Percentiles rank a stretch among this genome's conserved stretches.
Conservation (phyloP, 2,888 invertebrate genomes). For the Cosmopolites sordidus region DNA sequence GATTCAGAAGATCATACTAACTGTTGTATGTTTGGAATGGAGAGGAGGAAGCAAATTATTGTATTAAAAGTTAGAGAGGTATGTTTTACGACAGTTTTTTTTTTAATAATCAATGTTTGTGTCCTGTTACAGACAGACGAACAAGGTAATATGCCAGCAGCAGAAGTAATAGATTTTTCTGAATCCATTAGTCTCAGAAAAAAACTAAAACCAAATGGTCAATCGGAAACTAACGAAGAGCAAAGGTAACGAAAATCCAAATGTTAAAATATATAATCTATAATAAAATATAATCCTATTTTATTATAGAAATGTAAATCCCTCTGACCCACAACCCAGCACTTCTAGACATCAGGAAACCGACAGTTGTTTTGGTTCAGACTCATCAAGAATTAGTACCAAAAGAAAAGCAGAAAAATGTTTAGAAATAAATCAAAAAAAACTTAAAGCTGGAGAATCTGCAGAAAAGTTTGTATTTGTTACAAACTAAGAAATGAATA, state of each 20-base stretch:
- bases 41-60: constrained; percentile 23
- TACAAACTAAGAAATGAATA: not conserved
- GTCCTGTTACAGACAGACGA: constrained; percentile 13
- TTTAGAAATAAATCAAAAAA: not conserved
- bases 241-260: not conserved
- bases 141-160: constrained; percentile 21
- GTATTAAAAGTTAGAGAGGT: constrained; percentile 25
- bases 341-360: constrained; percentile 9
- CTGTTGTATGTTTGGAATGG: constrained; percentile 30
- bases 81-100: not conserved
- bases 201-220: not conserved
- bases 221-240: not conserved
- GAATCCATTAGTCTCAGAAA: not conserved
- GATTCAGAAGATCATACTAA: constrained; percentile 21
- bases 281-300: not conserved
- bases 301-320: not conserved
- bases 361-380: too few species aligned
- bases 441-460: not conserved
- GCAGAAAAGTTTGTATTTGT: not conserved
- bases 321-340: constrained; percentile 11
- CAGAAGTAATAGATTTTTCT: constrained; percentile 17
- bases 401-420: constrained; percentile 13
- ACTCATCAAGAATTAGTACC: not conserved
- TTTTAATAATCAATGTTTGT: not conserved
- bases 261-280: too few species aligned